A percentile compares a stretch with the other conserved stretches of the same genome.
These are phyloP conservation scores for Eilema caniola DNA, from an alignment of 2,888 invertebrate species.

Conservation along the genomic window DNA sequence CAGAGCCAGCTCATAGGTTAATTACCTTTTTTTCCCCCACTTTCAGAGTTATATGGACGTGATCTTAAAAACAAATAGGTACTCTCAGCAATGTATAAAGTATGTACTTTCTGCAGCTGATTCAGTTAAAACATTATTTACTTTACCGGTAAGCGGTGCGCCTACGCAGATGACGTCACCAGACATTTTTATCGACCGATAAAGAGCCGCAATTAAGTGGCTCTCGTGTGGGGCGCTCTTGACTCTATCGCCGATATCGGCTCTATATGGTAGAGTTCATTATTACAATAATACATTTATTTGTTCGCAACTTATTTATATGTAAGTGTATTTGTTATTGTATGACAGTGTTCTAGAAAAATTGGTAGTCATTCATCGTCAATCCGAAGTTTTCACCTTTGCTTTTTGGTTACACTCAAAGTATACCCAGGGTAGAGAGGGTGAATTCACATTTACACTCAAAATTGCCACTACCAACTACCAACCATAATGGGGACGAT, in stretches of 20 bases:
- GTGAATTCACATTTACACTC: too few species aligned
- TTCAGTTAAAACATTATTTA: not conserved
- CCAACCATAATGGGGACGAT: too few species aligned
- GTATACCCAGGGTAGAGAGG: too few species aligned
- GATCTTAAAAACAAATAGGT: too few species aligned
- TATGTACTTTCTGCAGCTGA: not conserved
- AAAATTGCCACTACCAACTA: too few species aligned
- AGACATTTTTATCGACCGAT: slow-evolving; percentile 59
- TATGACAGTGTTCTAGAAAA: not conserved
- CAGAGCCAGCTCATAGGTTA: not conserved
- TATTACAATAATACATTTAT: slow-evolving; percentile 28
- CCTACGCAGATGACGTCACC: slow-evolving; percentile 74
- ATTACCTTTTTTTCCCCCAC: not conserved
- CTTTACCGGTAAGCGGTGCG: slow-evolving; percentile 53
- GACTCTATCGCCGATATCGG: slow-evolving; percentile 36
- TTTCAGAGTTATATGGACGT: not conserved
- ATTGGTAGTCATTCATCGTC: not conserved
- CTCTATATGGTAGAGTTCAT: slow-evolving; percentile 26
- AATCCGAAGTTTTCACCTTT: too few species aligned
- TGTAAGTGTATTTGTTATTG: slow-evolving; percentile 16
- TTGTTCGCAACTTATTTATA: slow-evolving; percentile 29
- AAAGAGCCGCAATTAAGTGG: slow-evolving; percentile 63
- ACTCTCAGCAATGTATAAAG: not conserved
- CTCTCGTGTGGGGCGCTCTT: slow-evolving; percentile 46
- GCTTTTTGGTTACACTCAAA: too few species aligned